A percentile compares a stretch with the other conserved stretches of the same genome.
Evolutionary conservation across 2,888 invertebrate genomes (phyloP).

Genomic region (Mycogona germanica): DNA sequence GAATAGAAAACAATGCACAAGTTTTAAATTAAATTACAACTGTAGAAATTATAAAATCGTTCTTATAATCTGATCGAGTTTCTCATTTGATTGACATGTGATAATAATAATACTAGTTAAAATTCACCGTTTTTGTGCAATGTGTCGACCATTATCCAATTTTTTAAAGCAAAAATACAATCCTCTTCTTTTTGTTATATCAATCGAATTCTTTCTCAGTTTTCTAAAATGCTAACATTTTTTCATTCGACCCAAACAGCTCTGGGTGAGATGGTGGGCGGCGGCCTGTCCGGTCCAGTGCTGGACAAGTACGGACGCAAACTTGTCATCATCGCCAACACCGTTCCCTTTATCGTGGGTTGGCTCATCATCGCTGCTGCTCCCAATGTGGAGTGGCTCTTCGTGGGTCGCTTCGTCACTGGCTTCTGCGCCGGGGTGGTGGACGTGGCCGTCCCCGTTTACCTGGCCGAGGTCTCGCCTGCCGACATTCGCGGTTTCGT

Average conservation of each 20-base stretch:
- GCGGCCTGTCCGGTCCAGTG: neutral
- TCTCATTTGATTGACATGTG: too few relatives aligned
- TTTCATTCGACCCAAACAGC: conserved; percentile 61
- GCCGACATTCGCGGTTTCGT: conserved; percentile 20
- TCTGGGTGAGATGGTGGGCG: conserved; percentile 7
- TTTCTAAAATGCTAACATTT: too few relatives aligned
- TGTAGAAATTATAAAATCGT: too few relatives aligned
- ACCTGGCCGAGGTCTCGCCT: conserved; percentile 21
- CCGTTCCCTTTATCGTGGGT: conserved; percentile 9
- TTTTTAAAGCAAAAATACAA: too few relatives aligned
- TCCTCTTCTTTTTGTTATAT: too few relatives aligned
- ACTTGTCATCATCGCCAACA: neutral
- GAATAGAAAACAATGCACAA: too few relatives aligned
- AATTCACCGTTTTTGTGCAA: too few relatives aligned
- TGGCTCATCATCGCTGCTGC: conserved; percentile 10
- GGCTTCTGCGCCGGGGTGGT: conserved; percentile 21
- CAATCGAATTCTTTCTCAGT: too few relatives aligned
- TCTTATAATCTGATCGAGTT: too few relatives aligned
- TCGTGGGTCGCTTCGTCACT: conserved; percentile 21
- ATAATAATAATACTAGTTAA: too few relatives aligned
- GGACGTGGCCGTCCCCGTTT: conserved; percentile 17
- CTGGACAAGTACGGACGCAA: conserved; percentile 12
- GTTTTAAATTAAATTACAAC: too few relatives aligned
- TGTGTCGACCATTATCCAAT: too few relatives aligned
- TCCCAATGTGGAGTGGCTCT: conserved; percentile 7